Evolutionary conservation across 2,797 vertebrate genomes (phyloP).

Genomic region (Argyrosomus regius): DNA sequence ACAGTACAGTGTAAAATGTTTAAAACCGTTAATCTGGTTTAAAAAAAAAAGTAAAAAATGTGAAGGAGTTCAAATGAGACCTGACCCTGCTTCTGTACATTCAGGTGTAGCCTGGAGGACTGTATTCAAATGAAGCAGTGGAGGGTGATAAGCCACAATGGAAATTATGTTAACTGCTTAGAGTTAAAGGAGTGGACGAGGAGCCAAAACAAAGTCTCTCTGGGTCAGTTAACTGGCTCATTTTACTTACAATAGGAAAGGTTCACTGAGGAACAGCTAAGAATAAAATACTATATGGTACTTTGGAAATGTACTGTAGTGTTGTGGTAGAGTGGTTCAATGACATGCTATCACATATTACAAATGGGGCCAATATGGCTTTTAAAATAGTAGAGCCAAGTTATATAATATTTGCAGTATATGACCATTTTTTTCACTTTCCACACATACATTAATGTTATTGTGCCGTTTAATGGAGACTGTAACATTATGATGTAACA

Average conservation of each 20-base stretch:
- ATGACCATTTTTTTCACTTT: no score
- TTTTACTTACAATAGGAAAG: neutral
- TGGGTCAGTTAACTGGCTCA: neutral
- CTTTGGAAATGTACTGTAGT: neutral
- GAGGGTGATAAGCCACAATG: constrained; percentile 64
- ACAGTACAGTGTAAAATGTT: neutral
- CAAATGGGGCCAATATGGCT: neutral
- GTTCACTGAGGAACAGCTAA: neutral
- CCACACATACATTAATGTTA: neutral
- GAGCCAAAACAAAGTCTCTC: neutral
- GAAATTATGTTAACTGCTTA: constrained; percentile 70
- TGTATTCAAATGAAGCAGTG: constrained; percentile 73
- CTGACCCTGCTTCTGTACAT: constrained; percentile 14
- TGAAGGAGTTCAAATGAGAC: constrained; percentile 11
- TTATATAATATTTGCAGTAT: no score
- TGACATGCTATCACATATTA: neutral
- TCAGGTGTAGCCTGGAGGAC: constrained; percentile 46
- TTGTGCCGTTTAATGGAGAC: neutral
- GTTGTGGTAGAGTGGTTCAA: neutral
- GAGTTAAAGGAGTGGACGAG: constrained; percentile 4
- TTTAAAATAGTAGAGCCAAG: neutral
- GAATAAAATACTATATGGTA: neutral
- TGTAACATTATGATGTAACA: neutral
- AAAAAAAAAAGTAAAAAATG: constrained; percentile 30
- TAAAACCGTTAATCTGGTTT: constrained; percentile 6